Evolutionary conservation across 2,888 invertebrate species (phyloP).

Genomic region (Anagyrus pseudococci): DNA sequence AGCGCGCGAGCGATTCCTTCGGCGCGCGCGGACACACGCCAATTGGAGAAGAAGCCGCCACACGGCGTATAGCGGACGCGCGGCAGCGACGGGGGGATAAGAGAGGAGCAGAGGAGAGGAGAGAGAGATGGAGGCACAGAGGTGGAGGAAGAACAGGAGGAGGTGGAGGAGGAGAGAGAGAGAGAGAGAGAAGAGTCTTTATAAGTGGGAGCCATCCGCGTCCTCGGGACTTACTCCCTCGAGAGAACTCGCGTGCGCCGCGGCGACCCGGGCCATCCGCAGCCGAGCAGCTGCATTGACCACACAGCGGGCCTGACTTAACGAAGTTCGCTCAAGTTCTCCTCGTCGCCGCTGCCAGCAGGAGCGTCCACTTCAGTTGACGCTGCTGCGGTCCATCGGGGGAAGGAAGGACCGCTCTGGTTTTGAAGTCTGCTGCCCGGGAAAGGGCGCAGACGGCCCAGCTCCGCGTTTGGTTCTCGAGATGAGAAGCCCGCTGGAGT

Average conservation of each 20-base stretch:
- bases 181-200: conserved; percentile 52
- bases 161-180: background rate
- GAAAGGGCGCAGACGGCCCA: background rate
- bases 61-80: too few species aligned
- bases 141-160: too few species aligned
- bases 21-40: too few species aligned
- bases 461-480: conserved; percentile 11
- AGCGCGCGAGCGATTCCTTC: too few species aligned
- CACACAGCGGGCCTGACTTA: conserved; percentile 53
- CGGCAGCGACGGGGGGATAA: too few species aligned
- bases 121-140: too few species aligned
- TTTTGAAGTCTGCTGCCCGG: background rate
- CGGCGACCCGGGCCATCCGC: conserved; percentile 40
- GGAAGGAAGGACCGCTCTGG: background rate
- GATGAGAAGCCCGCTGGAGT: conserved; percentile 30
- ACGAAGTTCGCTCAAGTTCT: too few species aligned
- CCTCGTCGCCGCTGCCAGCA: too few species aligned
- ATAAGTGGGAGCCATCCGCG: conserved; percentile 62
- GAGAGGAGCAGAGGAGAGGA: too few species aligned
- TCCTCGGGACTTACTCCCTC: conserved; percentile 62
- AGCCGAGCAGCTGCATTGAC: conserved; percentile 30
- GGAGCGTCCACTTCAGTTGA: too few species aligned
- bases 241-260: conserved; percentile 54
- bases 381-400: conserved; percentile 29
- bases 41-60: too few species aligned